Conservation (phyloP, 2,888 invertebrate species). For the Dicycla oo region DNA sequence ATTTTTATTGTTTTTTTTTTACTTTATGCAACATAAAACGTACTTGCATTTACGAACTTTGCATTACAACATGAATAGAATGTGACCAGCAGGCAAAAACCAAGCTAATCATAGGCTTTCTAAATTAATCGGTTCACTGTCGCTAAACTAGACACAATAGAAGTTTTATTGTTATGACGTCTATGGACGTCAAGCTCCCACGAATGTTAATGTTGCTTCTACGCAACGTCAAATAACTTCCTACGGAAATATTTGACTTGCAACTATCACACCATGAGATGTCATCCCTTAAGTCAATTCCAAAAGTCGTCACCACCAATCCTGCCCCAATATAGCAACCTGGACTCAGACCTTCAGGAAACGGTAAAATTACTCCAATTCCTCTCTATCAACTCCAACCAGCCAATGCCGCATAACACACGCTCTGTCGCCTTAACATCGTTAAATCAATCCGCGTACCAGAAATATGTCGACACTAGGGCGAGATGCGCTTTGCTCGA, state of each 20-base stretch:
- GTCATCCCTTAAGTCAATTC: neutral
- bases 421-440: constrained; percentile 34
- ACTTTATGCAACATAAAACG: neutral
- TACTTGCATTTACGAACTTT: no score
- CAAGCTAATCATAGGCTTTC: neutral
- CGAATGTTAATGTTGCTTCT: neutral
- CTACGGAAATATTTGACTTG: neutral
- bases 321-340: neutral
- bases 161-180: no score
- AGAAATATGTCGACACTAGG: constrained; percentile 41
- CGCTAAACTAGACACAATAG: no score
- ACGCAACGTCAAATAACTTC: neutral
- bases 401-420: constrained; percentile 28
- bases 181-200: no score
- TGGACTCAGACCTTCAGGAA: neutral
- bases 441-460: constrained; percentile 45
- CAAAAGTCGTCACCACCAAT: neutral
- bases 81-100: neutral
- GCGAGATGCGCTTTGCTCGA: constrained; percentile 39
- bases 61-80: neutral
- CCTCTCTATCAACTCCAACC: constrained; percentile 19
- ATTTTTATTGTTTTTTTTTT: neutral
- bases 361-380: constrained; percentile 19
- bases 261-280: neutral
- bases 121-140: no score